Base-by-base conservation (phyloP, 2,888 invertebrate genomes). In the Morinoia aosen region DNA sequence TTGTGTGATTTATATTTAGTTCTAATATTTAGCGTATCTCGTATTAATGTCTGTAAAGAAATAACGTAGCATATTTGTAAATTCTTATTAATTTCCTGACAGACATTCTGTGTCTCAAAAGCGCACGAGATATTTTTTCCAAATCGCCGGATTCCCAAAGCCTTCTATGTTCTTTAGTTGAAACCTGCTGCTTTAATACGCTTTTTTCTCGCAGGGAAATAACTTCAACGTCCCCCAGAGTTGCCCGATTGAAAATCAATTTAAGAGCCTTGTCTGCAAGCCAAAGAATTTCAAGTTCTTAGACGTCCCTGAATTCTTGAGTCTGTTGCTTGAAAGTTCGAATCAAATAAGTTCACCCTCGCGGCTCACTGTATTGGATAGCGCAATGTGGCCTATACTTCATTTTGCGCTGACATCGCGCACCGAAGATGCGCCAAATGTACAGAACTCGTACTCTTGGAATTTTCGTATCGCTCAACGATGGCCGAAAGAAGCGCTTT, bases 301-400 rank as follows among this genome's bases (percentile, higher is more conserved):
- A 76, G 76, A 76, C 76, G 76, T 33, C 76, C 76, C 76, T 76
- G 76, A 76, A 76, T 76, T 76, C 76, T 76, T 76, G 76, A 76
- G 76, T 76, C 76, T 25, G 76, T 76, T 76, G 16, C 76, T 76
- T 76, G 76, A 76, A 76, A 76, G 76, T 8, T 76, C 76, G 76
- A 76, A 33, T 76, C 76, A 76, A 76, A 76, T 76, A 76, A 76
- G 76, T 76, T 33, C 25, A 76, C 8, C 76, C 8, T 76, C 76
- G 25, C 76, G 25, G 76, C 76, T 33, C 19, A 33, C 76, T 76
- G 76, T 76, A 76, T 76, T 76, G 76, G 76, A 76, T 33, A 8
- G 19, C 76, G 33, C 76, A 19, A 16, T 10, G 19, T 33, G 76
- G 8, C 76, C 76, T 25, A 76, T 33, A 16, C 76, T 76, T 33